Evolutionary conservation across 2,797 vertebrate genomes (phyloP), one percentile per base, ranked within the genome.

Genomic region (Thripadectes ignobilis): DNA sequence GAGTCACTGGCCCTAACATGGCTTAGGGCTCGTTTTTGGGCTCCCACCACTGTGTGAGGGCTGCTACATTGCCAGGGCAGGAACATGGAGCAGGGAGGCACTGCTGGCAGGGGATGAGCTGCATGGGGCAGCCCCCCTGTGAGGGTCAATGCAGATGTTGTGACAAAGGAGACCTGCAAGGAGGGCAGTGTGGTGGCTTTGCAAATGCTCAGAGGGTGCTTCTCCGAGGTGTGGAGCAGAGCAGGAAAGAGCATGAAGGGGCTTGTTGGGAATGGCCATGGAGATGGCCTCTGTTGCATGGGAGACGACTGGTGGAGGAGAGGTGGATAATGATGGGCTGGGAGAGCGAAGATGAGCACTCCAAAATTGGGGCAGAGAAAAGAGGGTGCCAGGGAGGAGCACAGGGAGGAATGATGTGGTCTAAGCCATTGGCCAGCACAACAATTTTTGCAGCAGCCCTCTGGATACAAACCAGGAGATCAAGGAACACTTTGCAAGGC

Each of bases 351-450:
- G 30, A 7, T 4, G 79, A 85, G 66, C 29, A 0, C 39, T 43
- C 89, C 9, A 3, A 63, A 76, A 14, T 0, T 30, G 81, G 41
- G 75, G 85, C 87, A 89, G 46, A n/a, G 63, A 48, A 65, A 54
- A 83, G 65, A 69, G 20, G 63, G 36, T 87, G 89, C 84, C 91
- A 6, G 91, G 36, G 74, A 76, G 67, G 71, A 69, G 84, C 3
- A 9, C 18, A 46, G 57, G 17, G 13, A 91, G 79, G 73, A 96
- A 68, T 93, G 75, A 89, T 97, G 96, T 69, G 94, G 96, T 94
- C 82, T 83, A 7, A 88, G 76, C 49, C 91, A 17, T 6, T 4
- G 76, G 74, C 76, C 85, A 65, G 82, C 82, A 38, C 43, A 89
- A 49, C 49, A 51, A 21, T 77, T 65, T 80, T 36, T 71, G 46